Conservation (phyloP, 2,113 vertebrate genomes). For the Taxidea taxus region DNA sequence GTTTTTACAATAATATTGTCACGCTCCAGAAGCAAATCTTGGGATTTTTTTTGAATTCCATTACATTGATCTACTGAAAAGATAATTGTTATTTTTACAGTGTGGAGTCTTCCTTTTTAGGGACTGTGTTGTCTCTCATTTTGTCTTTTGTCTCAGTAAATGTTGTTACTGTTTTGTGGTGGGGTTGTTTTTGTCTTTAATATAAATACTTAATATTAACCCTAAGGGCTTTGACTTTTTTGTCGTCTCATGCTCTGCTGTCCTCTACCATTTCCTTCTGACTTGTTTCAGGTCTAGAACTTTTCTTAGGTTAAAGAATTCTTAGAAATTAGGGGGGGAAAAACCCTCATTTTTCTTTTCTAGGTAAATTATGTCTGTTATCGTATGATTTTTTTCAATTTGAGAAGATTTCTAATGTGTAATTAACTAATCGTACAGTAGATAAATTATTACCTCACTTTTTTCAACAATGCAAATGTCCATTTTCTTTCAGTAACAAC, state of each 20-base stretch:
- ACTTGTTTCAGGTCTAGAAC: background rate
- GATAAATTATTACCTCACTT: conserved; percentile 36
- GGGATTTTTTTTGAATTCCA: background rate
- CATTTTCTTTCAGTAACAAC: background rate
- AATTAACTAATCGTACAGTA: background rate
- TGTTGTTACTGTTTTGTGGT: background rate
- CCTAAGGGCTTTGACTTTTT: background rate
- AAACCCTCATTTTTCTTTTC: background rate
- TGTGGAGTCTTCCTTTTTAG: background rate
- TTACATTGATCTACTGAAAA: background rate
- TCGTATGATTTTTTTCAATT: background rate
- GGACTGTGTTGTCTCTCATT: background rate
- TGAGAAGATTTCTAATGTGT: background rate
- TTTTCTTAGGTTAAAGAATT: conserved; percentile 14
- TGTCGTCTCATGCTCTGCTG: background rate
- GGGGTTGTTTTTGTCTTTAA: background rate
- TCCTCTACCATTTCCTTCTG: background rate
- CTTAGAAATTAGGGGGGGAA: background rate
- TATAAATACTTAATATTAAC: background rate
- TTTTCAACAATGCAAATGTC: background rate
- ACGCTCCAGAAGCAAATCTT: background rate
- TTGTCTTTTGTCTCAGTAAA: background rate
- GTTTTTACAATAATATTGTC: background rate
- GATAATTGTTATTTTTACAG: background rate
- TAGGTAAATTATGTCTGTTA: background rate